Evolutionary conservation across 2,888 invertebrate genomes (phyloP), one percentile per base, ranked within the genome.

Genomic region (Orchesellides sinensis): DNA sequence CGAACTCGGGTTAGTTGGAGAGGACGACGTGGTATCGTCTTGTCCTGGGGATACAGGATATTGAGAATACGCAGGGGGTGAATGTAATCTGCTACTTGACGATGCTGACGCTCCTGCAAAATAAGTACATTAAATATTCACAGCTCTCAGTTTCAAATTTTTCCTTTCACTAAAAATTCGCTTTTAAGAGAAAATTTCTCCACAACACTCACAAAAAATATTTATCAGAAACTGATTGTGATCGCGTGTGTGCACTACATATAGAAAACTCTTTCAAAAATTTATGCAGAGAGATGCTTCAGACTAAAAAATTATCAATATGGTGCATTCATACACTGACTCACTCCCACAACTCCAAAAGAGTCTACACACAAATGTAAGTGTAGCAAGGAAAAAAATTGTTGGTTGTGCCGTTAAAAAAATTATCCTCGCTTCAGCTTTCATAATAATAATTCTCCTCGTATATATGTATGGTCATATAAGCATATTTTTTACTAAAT

Each of bases 131-230:
- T n/a, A n/a, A n/a, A n/a, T n/a, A n/a, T n/a, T n/a, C n/a, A n/a
- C n/a, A n/a, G n/a, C n/a, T n/a, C n/a, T n/a, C n/a, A n/a, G n/a
- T 49, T 49, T 49, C 14, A 49, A n/a, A 49, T 12, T n/a, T 49
- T 49, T n/a, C 19, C 5, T 49, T 49, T 49, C 12, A 49, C 19
- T 14, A 8, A 17, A 49, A 49, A 49, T 5, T 56, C 2, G 21
- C 5, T 56, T 56, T 56, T n/a, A 59, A 10, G 59, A 59, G 59
- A 32, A 59, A 32, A 59, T 59, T 54, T 54, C 54, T 23, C 54
- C 17, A n/a, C n/a, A n/a, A n/a, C n/a, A n/a, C n/a, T n/a, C n/a
- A n/a, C n/a, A n/a, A n/a, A n/a, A n/a, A n/a, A n/a, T n/a, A n/a
- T n/a, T n/a, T n/a, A n/a, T n/a, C n/a, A n/a, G n/a, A n/a, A n/a